These are phyloP conservation scores for Enoplolaimus lenunculus DNA, from an alignment of 2,888 invertebrate species.

Conservation along the genomic window DNA sequence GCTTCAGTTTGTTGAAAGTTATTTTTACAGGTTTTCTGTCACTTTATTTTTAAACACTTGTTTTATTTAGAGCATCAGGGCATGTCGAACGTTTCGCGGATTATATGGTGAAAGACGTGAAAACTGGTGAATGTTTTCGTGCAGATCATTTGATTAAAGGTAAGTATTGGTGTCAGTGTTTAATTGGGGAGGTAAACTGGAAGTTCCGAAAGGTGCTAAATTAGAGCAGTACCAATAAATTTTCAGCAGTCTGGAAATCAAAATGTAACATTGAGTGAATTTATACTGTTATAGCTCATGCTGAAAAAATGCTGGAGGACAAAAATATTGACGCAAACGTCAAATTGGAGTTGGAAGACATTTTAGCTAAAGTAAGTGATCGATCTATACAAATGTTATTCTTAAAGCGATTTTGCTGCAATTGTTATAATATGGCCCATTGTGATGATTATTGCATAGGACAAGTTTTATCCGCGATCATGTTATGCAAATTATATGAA, in stretches of 20 bases:
- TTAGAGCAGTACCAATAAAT: neutral
- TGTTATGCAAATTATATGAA: too few relatives aligned
- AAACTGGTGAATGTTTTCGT: slow-evolving; percentile 90
- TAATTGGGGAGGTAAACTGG: too few relatives aligned
- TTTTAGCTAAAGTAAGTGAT: slow-evolving; percentile 56
- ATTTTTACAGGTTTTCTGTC: too few relatives aligned
- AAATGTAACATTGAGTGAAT: neutral
- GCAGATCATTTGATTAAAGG: slow-evolving; percentile 88
- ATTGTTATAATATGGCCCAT: too few relatives aligned
- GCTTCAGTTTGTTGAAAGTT: too few relatives aligned
- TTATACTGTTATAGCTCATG: slow-evolving; percentile 55
- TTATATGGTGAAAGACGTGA: slow-evolving; percentile 92
- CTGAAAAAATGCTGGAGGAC: slow-evolving; percentile 67
- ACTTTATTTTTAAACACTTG: too few relatives aligned
- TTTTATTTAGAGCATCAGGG: slow-evolving; percentile 63
- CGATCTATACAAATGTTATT: too few relatives aligned
- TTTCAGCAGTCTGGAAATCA: neutral
- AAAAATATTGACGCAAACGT: slow-evolving; percentile 58
- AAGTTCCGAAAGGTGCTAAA: neutral
- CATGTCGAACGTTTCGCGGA: slow-evolving; percentile 98
- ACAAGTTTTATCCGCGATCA: too few relatives aligned
- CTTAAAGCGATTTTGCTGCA: too few relatives aligned
- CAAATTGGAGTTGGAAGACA: slow-evolving; percentile 58
- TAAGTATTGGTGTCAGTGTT: too few relatives aligned
- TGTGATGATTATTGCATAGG: too few relatives aligned